A percentile compares a stretch with the other conserved stretches of the same genome.
These are phyloP conservation scores for Drosophila gaucha DNA, from an alignment of 2,888 invertebrate genomes.

Conservation along the genomic window DNA sequence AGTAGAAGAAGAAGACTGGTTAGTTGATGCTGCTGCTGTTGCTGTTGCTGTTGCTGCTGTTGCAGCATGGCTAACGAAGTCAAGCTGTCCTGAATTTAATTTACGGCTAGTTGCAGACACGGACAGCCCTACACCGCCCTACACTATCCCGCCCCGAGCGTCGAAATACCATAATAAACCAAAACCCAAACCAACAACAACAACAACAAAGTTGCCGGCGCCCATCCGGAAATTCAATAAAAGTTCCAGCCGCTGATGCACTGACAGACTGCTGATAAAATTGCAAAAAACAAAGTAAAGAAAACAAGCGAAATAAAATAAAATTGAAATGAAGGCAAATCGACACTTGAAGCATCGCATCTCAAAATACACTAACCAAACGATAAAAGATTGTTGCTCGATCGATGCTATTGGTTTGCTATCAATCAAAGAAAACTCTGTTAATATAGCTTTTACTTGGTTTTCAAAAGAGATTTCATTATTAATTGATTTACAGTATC, in stretches of 20 bases:
- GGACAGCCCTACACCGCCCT: background rate
- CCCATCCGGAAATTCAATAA: conserved; percentile 77
- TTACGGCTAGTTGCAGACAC: conserved; percentile 58
- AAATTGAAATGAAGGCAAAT: conserved; percentile 39
- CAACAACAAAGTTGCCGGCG: conserved; percentile 48
- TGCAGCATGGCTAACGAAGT: conserved; percentile 36
- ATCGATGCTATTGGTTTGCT: background rate
- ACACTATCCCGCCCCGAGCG: conserved; percentile 13
- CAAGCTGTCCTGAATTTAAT: conserved; percentile 69
- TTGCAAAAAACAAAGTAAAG: conserved; percentile 36
- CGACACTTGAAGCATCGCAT: conserved; percentile 25
- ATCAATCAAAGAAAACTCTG: background rate
- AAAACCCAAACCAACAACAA: conserved; percentile 38
- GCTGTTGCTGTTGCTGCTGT: no score
- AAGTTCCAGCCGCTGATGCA: conserved; percentile 78
- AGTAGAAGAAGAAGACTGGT: conserved; percentile 17
- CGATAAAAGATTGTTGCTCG: background rate
- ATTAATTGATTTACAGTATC: no score
- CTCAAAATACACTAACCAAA: conserved; percentile 47
- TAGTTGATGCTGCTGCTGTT: conserved; percentile 37
- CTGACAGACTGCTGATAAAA: conserved; percentile 68
- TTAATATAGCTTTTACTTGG: background rate
- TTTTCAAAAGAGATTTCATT: no score
- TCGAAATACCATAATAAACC: conserved; percentile 66
- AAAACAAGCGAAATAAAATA: conserved; percentile 41